Percentiles rank a stretch among this genome's conserved stretches.
Conservation (phyloP, 2,113 vertebrate species). For the Malurus cyaneus region DNA sequence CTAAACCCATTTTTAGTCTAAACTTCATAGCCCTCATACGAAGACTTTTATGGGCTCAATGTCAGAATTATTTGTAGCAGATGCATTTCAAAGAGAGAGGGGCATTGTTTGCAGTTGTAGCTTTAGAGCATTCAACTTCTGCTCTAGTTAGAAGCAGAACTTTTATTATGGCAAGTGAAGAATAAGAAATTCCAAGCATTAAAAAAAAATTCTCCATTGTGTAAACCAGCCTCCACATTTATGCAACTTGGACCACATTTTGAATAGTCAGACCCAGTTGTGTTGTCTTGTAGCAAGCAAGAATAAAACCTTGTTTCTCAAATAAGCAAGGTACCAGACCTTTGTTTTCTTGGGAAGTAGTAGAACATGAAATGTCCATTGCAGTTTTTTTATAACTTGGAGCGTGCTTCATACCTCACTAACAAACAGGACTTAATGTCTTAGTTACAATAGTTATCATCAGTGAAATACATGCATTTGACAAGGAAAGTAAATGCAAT, state of each 20-base stretch:
- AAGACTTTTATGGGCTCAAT: background rate
- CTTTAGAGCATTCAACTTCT: background rate
- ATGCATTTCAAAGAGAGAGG: background rate
- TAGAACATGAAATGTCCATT: background rate
- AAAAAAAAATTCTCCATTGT: background rate
- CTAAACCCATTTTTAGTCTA: background rate
- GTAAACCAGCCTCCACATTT: background rate
- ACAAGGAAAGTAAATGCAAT: background rate
- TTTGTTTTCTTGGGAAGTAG: background rate
- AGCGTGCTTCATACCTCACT: background rate
- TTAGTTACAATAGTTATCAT: background rate
- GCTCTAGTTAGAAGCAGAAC: background rate
- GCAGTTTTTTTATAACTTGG: background rate
- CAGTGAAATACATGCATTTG: background rate
- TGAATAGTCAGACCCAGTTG: background rate
- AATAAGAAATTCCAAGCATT: background rate
- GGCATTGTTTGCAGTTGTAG: background rate
- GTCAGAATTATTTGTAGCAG: background rate
- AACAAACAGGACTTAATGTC: background rate
- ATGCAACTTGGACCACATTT: background rate
- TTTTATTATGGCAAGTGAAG: background rate
- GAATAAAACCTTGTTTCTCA: background rate
- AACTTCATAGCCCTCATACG: rapidly evolving
- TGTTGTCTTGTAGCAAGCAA: background rate
- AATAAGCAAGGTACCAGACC: background rate